These are phyloP conservation scores for Heliocidaris tuberculata DNA, from an alignment of 35 echinoderm and acorn worm genomes.

Conservation along the genomic window DNA sequence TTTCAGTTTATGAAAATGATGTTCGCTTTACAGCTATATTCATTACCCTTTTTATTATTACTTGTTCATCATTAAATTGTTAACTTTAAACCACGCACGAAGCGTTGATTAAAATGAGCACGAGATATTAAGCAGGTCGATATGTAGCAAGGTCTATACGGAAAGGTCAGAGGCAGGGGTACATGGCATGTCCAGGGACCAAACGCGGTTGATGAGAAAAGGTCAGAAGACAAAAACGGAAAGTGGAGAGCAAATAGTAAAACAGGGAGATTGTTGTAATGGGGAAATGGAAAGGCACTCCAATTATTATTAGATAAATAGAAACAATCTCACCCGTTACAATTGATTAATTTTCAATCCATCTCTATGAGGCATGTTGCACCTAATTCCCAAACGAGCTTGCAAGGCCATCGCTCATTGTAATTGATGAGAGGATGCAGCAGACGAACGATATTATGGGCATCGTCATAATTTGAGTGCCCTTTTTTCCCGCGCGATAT, in stretches of 20 bases:
- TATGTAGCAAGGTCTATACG: too few relatives aligned
- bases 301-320: neutral
- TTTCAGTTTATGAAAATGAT: too few relatives aligned
- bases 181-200: neutral
- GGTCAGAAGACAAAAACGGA: neutral
- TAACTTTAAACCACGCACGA: neutral
- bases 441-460: neutral
- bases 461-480: slow-evolving; percentile 9
- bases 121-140: neutral
- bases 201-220: neutral
- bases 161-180: neutral
- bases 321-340: slow-evolving; percentile 16
- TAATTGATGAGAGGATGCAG: neutral
- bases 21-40: too few relatives aligned
- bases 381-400: slow-evolving; percentile 16
- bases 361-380: slow-evolving; percentile 9
- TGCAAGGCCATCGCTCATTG: neutral
- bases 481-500: slow-evolving; percentile 20
- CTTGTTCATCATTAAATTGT: too few relatives aligned
- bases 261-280: neutral
- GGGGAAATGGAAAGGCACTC: slow-evolving; percentile 2
- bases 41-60: too few relatives aligned
- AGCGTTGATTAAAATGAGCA: neutral
- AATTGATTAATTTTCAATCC: slow-evolving; percentile 13
- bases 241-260: slow-evolving; percentile 1